Evolutionary conservation across 2,797 vertebrate species (phyloP).

Genomic region (Otolemur crassicaudatus): DNA sequence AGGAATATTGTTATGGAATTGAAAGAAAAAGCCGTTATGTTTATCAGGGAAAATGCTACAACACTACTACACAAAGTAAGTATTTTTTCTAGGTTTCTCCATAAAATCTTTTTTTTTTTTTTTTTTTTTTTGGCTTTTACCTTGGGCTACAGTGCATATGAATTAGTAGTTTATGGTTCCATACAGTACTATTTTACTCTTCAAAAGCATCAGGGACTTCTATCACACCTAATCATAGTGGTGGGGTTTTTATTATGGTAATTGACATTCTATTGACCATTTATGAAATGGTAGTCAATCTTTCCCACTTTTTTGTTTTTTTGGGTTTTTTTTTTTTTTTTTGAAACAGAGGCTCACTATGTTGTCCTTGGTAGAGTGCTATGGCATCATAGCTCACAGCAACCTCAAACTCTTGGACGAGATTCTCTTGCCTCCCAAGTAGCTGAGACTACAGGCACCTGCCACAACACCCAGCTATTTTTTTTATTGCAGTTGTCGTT

Average conservation of each 20-base stretch:
- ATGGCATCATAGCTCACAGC: too few relatives aligned
- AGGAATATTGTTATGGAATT: conserved; percentile 86
- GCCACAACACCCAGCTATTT: too few relatives aligned
- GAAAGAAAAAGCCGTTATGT: conserved; percentile 86
- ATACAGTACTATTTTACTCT: neutral
- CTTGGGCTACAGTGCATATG: too few relatives aligned
- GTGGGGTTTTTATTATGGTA: neutral
- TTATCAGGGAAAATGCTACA: conserved; percentile 87
- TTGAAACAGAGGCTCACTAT: too few relatives aligned
- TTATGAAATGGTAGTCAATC: neutral
- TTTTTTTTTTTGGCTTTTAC: neutral
- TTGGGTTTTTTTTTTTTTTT: too few relatives aligned
- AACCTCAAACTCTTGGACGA: too few relatives aligned
- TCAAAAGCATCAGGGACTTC: neutral
- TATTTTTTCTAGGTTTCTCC: neutral
- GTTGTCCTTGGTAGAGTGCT: too few relatives aligned
- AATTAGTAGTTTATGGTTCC: neutral
- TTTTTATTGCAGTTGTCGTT: too few relatives aligned
- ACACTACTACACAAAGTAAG: conserved; percentile 91
- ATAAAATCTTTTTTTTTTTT: neutral
- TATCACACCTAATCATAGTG: neutral
- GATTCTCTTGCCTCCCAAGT: too few relatives aligned
- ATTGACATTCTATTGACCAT: neutral
- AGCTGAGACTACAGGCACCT: too few relatives aligned
- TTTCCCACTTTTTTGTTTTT: neutral